Base-by-base conservation (phyloP, 2,888 invertebrate species). In the Leucophenga montana region DNA sequence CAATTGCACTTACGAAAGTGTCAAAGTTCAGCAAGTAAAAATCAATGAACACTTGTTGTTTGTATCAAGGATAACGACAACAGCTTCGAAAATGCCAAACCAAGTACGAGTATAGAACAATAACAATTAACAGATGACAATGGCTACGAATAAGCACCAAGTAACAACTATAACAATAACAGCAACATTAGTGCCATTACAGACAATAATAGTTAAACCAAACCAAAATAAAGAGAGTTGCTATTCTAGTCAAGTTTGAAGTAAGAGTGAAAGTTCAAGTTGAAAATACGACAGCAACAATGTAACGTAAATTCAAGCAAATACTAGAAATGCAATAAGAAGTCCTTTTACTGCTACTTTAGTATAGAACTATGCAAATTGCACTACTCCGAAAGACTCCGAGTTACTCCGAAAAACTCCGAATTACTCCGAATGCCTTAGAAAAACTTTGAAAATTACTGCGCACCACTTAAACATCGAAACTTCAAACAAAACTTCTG, bases 1-100 rank as follows among this genome's bases (percentile, higher is more conserved):
- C 62, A 64, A 48, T 64, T 64, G 62, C 48, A 64, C 14, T 64
- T 22, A 22, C 22, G 20, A 20, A 44, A 16, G 62, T 44, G 67
- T 71, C 67, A 53, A 72, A 70, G 68, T 70, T 33, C 72, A 53
- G 16, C 68, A 68, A 65, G 68, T 69, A 72, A 70, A 71, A 73
- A 73, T 74, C 69, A 68, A 72, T 68, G 69, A 69, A 61, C 71
- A 69, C 62, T 69, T 71, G 66, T 66, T 65, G 54, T 46, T 66
- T 70, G 72, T 50, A 16, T 50, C 50, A 67, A 48, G 46, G 18
- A 22, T 22, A 57, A 31, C 57, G 46, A 67, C 57, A 50, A 50
- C 50, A 66, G 5, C 31, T 16, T 31, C 53, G 27, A 65, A 64
- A 46, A 16, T 48, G 13, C 8, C 18, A 39, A 39, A 11, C 39